Percentiles rank a stretch among this genome's conserved stretches.
Evolutionary conservation across 2,888 invertebrate species (phyloP).

Genomic region (Lithophane ornitopus): DNA sequence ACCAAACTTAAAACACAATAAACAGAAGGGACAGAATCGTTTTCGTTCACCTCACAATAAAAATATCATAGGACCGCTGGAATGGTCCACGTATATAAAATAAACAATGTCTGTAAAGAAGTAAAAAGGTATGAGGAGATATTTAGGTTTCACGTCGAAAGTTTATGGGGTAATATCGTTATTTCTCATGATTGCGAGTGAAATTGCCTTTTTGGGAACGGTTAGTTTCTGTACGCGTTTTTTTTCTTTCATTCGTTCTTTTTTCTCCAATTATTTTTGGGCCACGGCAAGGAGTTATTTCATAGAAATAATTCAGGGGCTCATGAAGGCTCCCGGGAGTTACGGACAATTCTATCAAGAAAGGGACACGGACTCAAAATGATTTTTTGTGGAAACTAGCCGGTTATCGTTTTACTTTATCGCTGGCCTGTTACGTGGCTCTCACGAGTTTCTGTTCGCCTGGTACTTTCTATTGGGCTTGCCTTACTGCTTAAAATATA

Average conservation of each 20-base stretch:
- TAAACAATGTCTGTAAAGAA: slow-evolving; percentile 75
- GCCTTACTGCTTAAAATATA: slow-evolving; percentile 56
- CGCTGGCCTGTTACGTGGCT: slow-evolving; percentile 60
- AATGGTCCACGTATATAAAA: slow-evolving; percentile 77
- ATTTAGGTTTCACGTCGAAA: slow-evolving; percentile 78
- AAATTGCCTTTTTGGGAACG: slow-evolving; percentile 75
- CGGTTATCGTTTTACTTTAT: slow-evolving; percentile 67
- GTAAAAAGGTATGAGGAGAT: slow-evolving; percentile 71
- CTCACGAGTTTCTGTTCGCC: slow-evolving; percentile 56
- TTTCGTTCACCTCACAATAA: slow-evolving; percentile 79
- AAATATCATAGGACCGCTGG: slow-evolving; percentile 75
- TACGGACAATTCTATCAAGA: slow-evolving; percentile 68
- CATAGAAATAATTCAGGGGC: slow-evolving; percentile 68
- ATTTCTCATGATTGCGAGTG: slow-evolving; percentile 79
- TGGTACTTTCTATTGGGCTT: slow-evolving; percentile 41
- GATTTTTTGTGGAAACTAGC: slow-evolving; percentile 65
- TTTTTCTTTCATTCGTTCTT: slow-evolving; percentile 59
- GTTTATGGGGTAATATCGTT: slow-evolving; percentile 81
- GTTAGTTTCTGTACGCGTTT: slow-evolving; percentile 70
- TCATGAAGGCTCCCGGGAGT: slow-evolving; percentile 64
- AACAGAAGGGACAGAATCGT: slow-evolving; percentile 74
- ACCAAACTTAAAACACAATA: slow-evolving; percentile 77
- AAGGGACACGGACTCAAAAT: slow-evolving; percentile 67
- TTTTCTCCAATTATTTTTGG: slow-evolving; percentile 70
- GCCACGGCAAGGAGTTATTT: slow-evolving; percentile 62